Base-by-base conservation (phyloP, 2,888 invertebrate genomes). In the Mythimna loreyi region DNA sequence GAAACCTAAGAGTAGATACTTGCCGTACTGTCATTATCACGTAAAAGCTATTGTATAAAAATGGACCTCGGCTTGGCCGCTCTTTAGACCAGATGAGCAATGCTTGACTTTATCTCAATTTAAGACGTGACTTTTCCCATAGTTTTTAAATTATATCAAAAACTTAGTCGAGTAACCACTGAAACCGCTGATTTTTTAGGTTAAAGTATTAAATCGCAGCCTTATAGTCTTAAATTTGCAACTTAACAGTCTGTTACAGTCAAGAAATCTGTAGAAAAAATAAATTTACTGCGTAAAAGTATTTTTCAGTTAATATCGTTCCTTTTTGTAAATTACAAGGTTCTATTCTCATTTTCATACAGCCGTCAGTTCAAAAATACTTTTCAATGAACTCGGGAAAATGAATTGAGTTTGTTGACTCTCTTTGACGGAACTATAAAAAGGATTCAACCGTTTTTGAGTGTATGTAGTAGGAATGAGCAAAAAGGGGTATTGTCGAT, bases 231-330 rank as follows among this genome's bases (percentile, higher is more conserved):
- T 40, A 9, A 3, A 40, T 40, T 23, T n/a, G 3, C 28, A 45
- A 8, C 43, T 36, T 19, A 6, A 50, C 2, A 36, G 53, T 33
- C 33, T 62, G 4, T 40, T 68, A 45, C 49, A 69, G 49, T 53
- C 43, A 63, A 23, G 33, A 62, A 79, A 69, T 77, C 69, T 79
- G 55, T 25, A 59, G 36, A 36, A 62, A 69, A 67, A 65, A 33
- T 6, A 65, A 23, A 65, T 65, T 62, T 69, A 40, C 63, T 13
- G 23, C 21, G 52, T 13, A 49, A 56, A 69, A 60, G 9, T 25
- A 60, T 63, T 66, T 74, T 66, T 47, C 45, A 55, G 59, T 67
- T 73, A 67, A 78, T 73, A 78, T 58, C 36, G 50, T 56, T 23
- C n/a, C 40, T 64, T 49, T 21, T 49, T 55, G 19, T n/a, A 53